phyloP scores from a whole-genome alignment of 2,888 invertebrate genomes.

The Sepiola atlantica region DNA sequence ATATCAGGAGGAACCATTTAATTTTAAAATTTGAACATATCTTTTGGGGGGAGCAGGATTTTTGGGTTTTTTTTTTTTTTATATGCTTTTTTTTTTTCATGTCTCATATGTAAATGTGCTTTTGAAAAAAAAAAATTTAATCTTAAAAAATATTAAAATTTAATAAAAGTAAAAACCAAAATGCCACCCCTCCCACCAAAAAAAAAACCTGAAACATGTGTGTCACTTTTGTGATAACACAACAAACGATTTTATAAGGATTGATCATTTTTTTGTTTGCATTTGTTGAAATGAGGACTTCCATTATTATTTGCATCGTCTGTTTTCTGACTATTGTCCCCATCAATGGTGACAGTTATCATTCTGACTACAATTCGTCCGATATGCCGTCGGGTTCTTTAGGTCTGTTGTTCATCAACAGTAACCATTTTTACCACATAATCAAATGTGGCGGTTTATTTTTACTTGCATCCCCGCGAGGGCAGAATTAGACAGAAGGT shows the following conservation, averaged over 20 bases:
- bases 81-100: slow-evolving; percentile 6
- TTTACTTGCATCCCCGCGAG: too few relatives aligned
- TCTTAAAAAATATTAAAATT: neutral
- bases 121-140: neutral
- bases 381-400: too few relatives aligned
- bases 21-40: neutral
- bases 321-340: too few relatives aligned
- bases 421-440: too few relatives aligned
- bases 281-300: neutral
- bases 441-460: too few relatives aligned
- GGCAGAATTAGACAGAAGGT: too few relatives aligned
- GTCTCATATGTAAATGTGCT: neutral
- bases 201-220: neutral
- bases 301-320: too few relatives aligned
- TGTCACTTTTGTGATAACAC: neutral
- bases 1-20: neutral
- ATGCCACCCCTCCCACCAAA: too few relatives aligned
- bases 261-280: neutral
- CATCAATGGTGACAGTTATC: too few relatives aligned
- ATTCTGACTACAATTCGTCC: too few relatives aligned
- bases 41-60: neutral
- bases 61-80: neutral
- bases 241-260: neutral
- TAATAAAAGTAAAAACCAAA: too few relatives aligned
- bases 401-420: too few relatives aligned